Evolutionary conservation across 2,888 invertebrate genomes (phyloP), one percentile per base, ranked within the genome.

Genomic region (Lasiommata megera): DNA sequence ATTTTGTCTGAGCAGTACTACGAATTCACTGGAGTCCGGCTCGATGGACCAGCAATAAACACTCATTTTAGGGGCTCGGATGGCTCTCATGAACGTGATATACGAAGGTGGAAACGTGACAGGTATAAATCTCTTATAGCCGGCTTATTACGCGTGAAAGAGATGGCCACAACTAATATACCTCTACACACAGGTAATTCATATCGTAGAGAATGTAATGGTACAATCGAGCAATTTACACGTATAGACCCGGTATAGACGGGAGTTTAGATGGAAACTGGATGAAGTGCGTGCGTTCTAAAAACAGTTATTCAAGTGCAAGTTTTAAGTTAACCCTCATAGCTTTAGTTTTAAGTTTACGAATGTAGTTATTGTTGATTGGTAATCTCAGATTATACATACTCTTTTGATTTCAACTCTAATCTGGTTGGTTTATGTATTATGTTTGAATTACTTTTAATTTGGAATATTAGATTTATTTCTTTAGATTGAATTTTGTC

Each of bases 11-110:
- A 57, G 61, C 57, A 67, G 64, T 63, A 62, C 43, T 63, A 51
- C 56, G 59, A 63, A 64, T 65, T 65, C 68, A 66, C 71, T 68
- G 66, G 69, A 77, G 77, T 84, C 80, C 77, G 74, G 72, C 74
- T 77, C 67, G 72, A 76, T 81, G 83, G 82, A 80, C 74, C 78
- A 78, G 80, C 80, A 77, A 88, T 89, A 89, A 88, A 88, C 87
- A 87, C 87, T 87, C 82, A 82, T 89, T 87, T 82, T 75, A 76
- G 73, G 71, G 74, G 82, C 82, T 87, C 79, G 81, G 77, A 73
- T 74, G 71, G 79, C 77, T 82, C 80, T 81, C 77, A 74, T 72
- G 71, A 62, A 69, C 67, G 77, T 86, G 86, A 88, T 82, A 75
- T 83, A 86, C 82, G 73, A 70, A 76, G 76, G 81, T 72, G 68